A percentile compares a stretch with the other conserved stretches of the same genome.
Conservation (phyloP, 2,888 invertebrate genomes). For the Dichetophora obliterata region DNA sequence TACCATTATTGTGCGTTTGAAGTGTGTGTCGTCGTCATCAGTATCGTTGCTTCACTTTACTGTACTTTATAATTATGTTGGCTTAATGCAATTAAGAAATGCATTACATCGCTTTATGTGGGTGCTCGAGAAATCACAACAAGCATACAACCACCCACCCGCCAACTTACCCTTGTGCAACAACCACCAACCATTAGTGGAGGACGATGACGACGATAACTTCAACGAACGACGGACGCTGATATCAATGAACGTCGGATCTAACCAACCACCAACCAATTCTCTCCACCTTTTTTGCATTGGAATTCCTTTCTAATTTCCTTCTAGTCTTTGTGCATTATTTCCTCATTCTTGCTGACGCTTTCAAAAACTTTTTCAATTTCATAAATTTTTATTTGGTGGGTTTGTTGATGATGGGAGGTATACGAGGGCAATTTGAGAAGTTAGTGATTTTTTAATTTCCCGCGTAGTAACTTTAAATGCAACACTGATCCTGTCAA, state of each 20-base stretch:
- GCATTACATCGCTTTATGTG: conserved; percentile 7
- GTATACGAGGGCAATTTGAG: no score
- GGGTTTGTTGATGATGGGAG: neutral
- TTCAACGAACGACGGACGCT: neutral
- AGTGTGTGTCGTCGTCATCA: neutral
- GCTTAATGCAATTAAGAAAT: conserved; percentile 13
- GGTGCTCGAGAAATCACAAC: neutral
- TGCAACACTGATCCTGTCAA: no score
- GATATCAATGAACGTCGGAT: neutral
- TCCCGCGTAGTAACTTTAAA: no score
- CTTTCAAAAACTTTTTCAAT: conserved; percentile 35
- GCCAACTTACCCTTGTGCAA: neutral
- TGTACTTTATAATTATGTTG: neutral
- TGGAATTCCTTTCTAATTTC: neutral
- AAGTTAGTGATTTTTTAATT: no score
- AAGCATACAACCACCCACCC: neutral
- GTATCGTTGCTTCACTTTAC: neutral
- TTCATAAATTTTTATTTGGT: conserved; percentile 15
- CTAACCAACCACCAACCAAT: neutral
- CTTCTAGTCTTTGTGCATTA: neutral
- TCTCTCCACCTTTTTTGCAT: neutral
- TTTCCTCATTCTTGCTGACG: neutral
- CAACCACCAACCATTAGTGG: neutral
- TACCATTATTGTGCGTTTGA: neutral
- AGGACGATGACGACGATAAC: neutral